These are phyloP conservation scores for Nephrocerus scutellatus DNA, from an alignment of 2,888 invertebrate species.

Conservation along the genomic window DNA sequence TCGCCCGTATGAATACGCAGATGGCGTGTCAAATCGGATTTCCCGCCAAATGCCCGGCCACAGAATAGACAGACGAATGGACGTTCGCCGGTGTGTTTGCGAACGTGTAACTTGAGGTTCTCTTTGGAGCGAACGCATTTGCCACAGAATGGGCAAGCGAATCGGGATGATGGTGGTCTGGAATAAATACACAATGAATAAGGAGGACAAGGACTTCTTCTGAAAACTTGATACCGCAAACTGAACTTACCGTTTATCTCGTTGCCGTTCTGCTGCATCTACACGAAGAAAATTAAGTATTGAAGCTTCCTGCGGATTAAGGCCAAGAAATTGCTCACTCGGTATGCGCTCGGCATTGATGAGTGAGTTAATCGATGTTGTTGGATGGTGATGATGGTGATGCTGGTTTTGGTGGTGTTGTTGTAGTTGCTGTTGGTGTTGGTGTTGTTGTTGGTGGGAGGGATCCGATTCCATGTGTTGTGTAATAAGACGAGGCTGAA, in stretches of 20 bases:
- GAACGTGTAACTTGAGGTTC: conserved; percentile 78
- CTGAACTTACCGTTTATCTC: conserved; percentile 53
- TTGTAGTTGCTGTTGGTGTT: conserved; percentile 45
- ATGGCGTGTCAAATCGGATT: conserved; percentile 80
- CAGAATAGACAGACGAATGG: conserved; percentile 89
- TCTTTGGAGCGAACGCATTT: conserved; percentile 85
- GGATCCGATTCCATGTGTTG: conserved; percentile 45
- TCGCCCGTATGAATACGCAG: conserved; percentile 84
- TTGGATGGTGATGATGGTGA: conserved; percentile 24
- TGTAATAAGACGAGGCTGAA: conserved; percentile 41
- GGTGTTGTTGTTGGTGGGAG: conserved; percentile 45
- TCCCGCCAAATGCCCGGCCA: conserved; percentile 80
- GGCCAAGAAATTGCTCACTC: conserved; percentile 50
- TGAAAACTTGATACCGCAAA: not conserved
- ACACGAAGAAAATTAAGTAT: conserved; percentile 61
- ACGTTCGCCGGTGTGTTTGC: conserved; percentile 79
- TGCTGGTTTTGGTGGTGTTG: conserved; percentile 31
- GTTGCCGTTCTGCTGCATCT: conserved; percentile 55
- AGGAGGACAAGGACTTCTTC: not conserved
- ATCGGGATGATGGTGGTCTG: conserved; percentile 52
- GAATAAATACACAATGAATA: conserved; percentile 5
- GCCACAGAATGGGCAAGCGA: conserved; percentile 83
- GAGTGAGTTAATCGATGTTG: conserved; percentile 44
- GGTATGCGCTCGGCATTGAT: conserved; percentile 55
- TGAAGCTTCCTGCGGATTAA: conserved; percentile 53